A percentile compares a stretch with the other conserved stretches of the same genome.
Conservation (phyloP, 2,797 vertebrate genomes). For the Squalus acanthias region DNA sequence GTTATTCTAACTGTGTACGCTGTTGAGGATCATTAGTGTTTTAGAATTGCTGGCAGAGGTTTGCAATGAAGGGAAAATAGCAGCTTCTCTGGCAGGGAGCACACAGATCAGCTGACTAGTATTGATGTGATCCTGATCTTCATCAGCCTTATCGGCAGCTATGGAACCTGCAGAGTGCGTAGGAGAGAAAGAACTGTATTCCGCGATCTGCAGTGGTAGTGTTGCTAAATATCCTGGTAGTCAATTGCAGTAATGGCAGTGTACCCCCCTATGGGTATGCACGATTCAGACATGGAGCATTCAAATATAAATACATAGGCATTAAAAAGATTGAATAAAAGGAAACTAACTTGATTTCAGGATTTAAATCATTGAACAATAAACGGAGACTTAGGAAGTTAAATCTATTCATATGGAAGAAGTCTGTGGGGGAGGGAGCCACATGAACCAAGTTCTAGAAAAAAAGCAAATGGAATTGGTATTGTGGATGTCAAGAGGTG, state of each 20-base stretch:
- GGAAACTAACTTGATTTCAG: not conserved
- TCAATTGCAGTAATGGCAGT: not conserved
- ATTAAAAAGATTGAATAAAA: not conserved
- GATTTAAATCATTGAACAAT: not conserved
- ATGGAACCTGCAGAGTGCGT: too few species aligned
- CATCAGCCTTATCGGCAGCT: not conserved
- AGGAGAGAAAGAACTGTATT: not conserved
- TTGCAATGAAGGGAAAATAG: conserved; percentile 15
- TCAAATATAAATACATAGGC: not conserved
- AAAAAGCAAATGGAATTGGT: not conserved
- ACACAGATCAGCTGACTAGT: not conserved
- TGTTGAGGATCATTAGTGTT: not conserved
- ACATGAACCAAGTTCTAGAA: not conserved
- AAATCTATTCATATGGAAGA: not conserved
- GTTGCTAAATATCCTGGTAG: not conserved
- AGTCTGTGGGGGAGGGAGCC: not conserved
- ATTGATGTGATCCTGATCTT: not conserved
- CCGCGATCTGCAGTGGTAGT: not conserved
- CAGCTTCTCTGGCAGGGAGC: not conserved
- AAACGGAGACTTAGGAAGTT: not conserved
- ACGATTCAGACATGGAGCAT: not conserved
- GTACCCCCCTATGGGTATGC: not conserved
- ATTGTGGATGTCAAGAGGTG: not conserved
- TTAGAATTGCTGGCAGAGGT: conserved; percentile 8
- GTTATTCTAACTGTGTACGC: conserved; percentile 18